Evolutionary conservation across 2,888 invertebrate species (phyloP), one percentile per base, ranked within the genome.

Genomic region (Diloba caeruleocephala): DNA sequence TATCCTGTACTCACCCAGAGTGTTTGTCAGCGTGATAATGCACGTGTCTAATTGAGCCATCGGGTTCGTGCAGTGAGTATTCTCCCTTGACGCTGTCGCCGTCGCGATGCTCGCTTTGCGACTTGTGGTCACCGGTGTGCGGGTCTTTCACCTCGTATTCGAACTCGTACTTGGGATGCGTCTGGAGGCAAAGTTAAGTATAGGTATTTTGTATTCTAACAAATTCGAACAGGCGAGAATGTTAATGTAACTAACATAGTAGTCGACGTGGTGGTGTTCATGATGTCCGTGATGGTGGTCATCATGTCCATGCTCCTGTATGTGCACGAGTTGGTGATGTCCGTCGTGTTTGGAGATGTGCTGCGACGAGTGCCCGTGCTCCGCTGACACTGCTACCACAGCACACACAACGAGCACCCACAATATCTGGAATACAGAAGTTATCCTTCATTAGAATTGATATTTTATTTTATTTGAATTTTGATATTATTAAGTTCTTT

Each of bases 131-230:
- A 7, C 93, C 92, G 21, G 94, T 94, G 75, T 94, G 92, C 7
- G 85, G 86, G 62, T 94, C 94, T 53, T 91, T 84, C n/a, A 92
- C 93, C 21, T 94, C 92, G 74, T 94, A 94, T 49, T 89, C 86
- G 79, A 91, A 94, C 51, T 92, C 87, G 79, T 94, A 94, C 68
- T 91, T 91, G 23, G 94, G 94, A 75, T 92, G 85, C 13, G 90
- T 76, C 84, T 85, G 64, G 8, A 12, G 1, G 13, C 15, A 25
- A 9, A 52, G 0, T 2, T n/a, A 3, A 13, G 5, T 5, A 21
- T 21, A 7, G 7, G 21, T 21, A 21, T 21, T 4, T 1, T 3
- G 21, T 4, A 7, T 21, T 21, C 6, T 7, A 21, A 21, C 21
- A 21, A n/a, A n/a, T 1, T 17, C 3, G 6, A 5, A 21, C 21